A percentile compares a stretch with the other conserved stretches of the same genome.
phyloP scores from a whole-genome alignment of 2,113 vertebrate genomes.

The Mola mola region DNA sequence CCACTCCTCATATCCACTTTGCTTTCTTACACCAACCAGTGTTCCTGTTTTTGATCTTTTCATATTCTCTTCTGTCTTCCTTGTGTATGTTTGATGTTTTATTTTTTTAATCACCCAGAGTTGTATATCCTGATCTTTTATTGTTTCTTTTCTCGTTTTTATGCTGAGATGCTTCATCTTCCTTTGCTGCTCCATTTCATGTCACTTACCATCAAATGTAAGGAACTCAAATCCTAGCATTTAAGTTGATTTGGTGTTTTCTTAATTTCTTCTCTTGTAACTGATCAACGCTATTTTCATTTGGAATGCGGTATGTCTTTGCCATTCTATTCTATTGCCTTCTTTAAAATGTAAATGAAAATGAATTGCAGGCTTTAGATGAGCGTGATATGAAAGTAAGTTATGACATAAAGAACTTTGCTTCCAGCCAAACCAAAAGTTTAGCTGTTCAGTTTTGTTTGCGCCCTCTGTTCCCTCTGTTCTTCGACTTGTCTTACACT shows the following conservation, averaged over 20 bases:
- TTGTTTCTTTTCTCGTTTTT: slow-evolving; percentile 65
- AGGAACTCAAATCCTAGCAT: slow-evolving; percentile 34
- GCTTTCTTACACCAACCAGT: neutral
- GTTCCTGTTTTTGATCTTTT: slow-evolving; percentile 8
- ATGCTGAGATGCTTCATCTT: slow-evolving; percentile 54
- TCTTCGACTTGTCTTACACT: neutral
- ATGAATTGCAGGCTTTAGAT: too few species aligned
- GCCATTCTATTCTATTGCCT: neutral
- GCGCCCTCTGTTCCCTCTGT: neutral
- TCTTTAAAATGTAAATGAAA: too few species aligned
- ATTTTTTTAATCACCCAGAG: slow-evolving; percentile 28
- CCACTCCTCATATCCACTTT: slow-evolving; percentile 11
- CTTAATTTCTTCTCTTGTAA: slow-evolving; percentile 15
- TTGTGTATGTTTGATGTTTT: slow-evolving; percentile 54
- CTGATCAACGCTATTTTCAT: neutral
- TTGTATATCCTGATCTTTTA: slow-evolving; percentile 54
- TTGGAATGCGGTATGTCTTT: neutral
- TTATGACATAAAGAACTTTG: slow-evolving; percentile 11
- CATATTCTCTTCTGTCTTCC: slow-evolving; percentile 2
- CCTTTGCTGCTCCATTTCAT: slow-evolving; percentile 47
- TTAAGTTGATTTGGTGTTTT: slow-evolving; percentile 10
- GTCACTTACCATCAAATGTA: slow-evolving; percentile 64
- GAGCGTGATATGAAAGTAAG: too few species aligned
- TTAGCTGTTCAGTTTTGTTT: slow-evolving; percentile 1
- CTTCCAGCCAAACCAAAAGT: too few species aligned